Evolutionary conservation across 2,113 vertebrate species (phyloP).

Genomic region (Tetraodon nigroviridis): DNA sequence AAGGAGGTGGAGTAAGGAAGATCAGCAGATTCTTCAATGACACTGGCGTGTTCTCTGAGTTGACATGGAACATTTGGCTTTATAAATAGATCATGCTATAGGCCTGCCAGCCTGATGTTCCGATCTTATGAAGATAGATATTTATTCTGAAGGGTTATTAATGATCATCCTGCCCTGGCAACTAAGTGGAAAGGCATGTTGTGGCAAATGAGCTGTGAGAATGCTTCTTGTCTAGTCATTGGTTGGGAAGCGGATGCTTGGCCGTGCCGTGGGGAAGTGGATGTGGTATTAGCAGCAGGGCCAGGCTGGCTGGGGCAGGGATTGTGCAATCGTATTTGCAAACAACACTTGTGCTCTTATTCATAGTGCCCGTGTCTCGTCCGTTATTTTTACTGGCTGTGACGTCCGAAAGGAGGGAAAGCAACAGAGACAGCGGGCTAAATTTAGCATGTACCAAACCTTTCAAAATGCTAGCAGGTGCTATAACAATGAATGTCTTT

Average conservation of each 20-base stretch:
- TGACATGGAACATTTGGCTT: slow-evolving; percentile 69
- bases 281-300: slow-evolving; percentile 59
- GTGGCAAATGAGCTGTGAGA: slow-evolving; percentile 60
- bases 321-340: slow-evolving; percentile 80
- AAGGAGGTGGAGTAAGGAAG: slow-evolving; percentile 29
- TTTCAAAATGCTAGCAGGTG: slow-evolving; percentile 55
- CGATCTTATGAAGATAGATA: slow-evolving; percentile 69
- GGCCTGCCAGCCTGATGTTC: slow-evolving; percentile 67
- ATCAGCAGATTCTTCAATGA: slow-evolving; percentile 57
- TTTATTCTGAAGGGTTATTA: slow-evolving; percentile 74
- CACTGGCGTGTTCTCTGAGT: slow-evolving; percentile 60
- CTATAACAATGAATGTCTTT: slow-evolving; percentile 36
- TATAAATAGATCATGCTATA: slow-evolving; percentile 73
- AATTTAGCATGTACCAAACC: slow-evolving; percentile 70
- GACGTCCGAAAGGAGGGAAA: slow-evolving; percentile 66
- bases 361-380: slow-evolving; percentile 59
- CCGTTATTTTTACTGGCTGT: slow-evolving; percentile 74
- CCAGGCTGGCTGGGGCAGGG: slow-evolving; percentile 51
- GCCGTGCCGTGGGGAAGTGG: slow-evolving; percentile 43
- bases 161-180: slow-evolving; percentile 72
- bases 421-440: slow-evolving; percentile 79
- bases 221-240: slow-evolving; percentile 61
- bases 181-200: slow-evolving; percentile 67
- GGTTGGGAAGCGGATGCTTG: slow-evolving; percentile 46
- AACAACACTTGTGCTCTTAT: slow-evolving; percentile 75